Evolutionary conservation across 2,797 vertebrate species (phyloP).

Genomic region (Artibeus lituratus): DNA sequence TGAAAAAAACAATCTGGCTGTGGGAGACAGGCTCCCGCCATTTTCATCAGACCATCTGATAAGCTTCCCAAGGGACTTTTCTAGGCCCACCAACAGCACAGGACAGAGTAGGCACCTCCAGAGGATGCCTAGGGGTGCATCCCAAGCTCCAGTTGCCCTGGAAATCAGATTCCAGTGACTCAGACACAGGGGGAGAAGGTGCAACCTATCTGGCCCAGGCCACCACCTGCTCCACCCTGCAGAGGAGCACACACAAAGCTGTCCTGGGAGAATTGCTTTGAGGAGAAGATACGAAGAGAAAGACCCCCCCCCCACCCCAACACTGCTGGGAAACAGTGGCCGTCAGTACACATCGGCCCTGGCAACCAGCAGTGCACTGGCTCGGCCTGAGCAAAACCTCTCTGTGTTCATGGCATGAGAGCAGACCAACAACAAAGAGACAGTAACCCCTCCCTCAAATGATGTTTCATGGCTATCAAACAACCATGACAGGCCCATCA

Average conservation of each 20-base stretch:
- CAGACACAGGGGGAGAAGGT: neutral
- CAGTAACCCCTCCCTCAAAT: neutral
- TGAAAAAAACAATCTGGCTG: neutral
- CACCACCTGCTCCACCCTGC: neutral
- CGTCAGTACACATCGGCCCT: fast-evolving
- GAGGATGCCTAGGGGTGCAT: neutral
- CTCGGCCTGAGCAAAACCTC: neutral
- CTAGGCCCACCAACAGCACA: neutral
- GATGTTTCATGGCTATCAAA: slow-evolving; percentile 50
- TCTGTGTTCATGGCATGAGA: neutral
- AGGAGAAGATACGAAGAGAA: neutral
- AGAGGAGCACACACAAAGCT: neutral
- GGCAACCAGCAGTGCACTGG: neutral
- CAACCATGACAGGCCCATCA: neutral
- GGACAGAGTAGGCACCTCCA: neutral
- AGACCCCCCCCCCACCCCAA: neutral
- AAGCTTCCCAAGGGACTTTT: slow-evolving; percentile 1
- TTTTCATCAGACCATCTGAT: neutral
- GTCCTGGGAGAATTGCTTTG: neutral
- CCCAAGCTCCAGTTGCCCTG: neutral
- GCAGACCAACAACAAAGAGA: slow-evolving; percentile 28
- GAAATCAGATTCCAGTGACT: neutral
- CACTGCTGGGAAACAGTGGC: neutral
- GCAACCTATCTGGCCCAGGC: neutral
- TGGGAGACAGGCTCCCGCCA: neutral